Base-by-base conservation (phyloP, 2,797 vertebrate genomes). In the Rhadinocentrus ornatus region DNA sequence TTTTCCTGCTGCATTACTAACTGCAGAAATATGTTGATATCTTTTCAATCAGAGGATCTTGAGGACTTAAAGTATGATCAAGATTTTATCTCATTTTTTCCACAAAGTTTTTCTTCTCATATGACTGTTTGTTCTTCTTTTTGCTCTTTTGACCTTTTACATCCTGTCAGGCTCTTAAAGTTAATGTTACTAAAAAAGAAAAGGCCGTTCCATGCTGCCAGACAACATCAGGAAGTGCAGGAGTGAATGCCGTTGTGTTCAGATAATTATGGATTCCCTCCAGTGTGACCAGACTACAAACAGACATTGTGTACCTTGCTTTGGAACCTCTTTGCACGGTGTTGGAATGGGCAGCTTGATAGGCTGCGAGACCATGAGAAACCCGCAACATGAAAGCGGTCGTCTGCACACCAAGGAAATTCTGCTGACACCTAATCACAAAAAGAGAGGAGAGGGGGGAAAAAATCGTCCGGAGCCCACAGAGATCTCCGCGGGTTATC, bases 321-420 rank as follows among this genome's bases (percentile, higher is more conserved):
- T 69, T 71, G 86, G 84, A 57, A 53, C 69, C 60, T 66, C 81
- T 89, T 85, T 80, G 85, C 79, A 71, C 69, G 71, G 67, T 31
- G 72, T 76, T 80, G 91, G 85, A 91, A 92, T 83, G 81, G 84
- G 61, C 46, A 20, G 73, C 78, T 71, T 65, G 63, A 86, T 73
- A 64, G 85, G 75, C 86, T 84, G 73, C 69, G 81, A 77, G 89
- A 85, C 84, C 91, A 91, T 91, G 93, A 93, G 94, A 94, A 88
- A 90, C 85, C 83, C 69, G 50, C 66, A 60, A 91, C 91, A 89
- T 94, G 86, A 94, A 95, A 95, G 93, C 78, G 90, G 59, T 93
- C 92, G 90, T 93, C 93, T 86, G 89, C 86, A 73, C 90, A 94
- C 93, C 92, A 91, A 88, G 92, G 92, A 95, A 95, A 93, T 94